Evolutionary conservation across 2,888 invertebrate species (phyloP), one percentile per base, ranked within the genome.

Genomic region (Encarsia formosa): DNA sequence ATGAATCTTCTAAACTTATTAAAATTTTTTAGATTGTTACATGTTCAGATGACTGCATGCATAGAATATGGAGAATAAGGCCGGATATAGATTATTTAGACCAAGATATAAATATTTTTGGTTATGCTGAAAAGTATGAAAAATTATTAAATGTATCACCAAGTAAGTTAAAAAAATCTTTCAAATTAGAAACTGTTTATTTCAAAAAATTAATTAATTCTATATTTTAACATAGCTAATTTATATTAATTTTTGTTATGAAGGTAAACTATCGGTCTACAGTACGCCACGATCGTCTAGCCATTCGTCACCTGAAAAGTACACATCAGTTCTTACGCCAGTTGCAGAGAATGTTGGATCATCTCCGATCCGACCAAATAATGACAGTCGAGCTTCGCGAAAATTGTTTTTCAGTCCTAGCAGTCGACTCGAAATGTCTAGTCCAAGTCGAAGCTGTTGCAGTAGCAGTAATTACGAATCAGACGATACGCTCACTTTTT

Each of bases 21-120:
- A n/a, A n/a, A n/a, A n/a, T n/a, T 49, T 51, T 56, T 35, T 61
- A 78, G 69, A 73, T 91, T 39, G 85, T 89, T 13, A 91, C 91
- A 0, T 88, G 91, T 71, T 86, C 89, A 42, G 92, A 92, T 69
- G 92, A 92, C 75, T 85, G 86, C 11, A 76, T 82, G 0, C 87
- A 88, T 69, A 84, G 84, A 73, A 78, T 90, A 45, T 91, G 90
- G 90, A 78, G 84, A 40, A 74, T 88, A 32, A 84, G 84, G 0
- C 71, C 72, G 1, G 82, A 82, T 59, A 60, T 68, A 24, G 63
- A 75, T 16, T 65, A 69, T 3, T 66, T 71, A 0, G 69, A 68
- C 46, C 73, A 79, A 13, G 59, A 65, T 4, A 64, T 71, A 11
- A 71, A 73, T 38, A 71, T 76, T 40, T 67, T 71, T 5, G 83